Conservation (phyloP, 2,888 invertebrate species). For the Empis livida region DNA sequence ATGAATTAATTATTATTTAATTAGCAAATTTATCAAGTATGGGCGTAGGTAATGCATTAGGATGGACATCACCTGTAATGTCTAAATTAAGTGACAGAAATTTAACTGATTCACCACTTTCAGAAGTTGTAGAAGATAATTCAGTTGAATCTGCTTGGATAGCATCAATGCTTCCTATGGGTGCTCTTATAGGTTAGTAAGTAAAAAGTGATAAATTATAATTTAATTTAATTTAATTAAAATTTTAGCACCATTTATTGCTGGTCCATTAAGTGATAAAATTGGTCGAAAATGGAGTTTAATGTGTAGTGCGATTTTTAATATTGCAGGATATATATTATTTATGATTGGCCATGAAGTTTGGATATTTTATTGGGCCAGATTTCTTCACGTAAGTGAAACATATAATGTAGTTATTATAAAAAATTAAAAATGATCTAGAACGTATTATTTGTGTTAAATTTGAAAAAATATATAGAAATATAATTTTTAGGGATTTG, state of each 20-base stretch:
- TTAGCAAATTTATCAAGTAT: constrained; percentile 55
- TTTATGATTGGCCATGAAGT: constrained; percentile 48
- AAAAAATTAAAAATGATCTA: not conserved
- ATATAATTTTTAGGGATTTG: constrained; percentile 38
- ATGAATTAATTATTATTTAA: no score
- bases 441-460: no score
- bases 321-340: constrained; percentile 54
- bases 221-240: no score
- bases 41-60: constrained; percentile 53
- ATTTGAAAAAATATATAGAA: not conserved
- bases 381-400: constrained; percentile 24
- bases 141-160: constrained; percentile 56
- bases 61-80: constrained; percentile 63
- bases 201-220: no score
- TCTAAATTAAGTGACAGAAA: constrained; percentile 40
- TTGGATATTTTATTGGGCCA: constrained; percentile 40
- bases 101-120: constrained; percentile 37
- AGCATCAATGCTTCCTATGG: constrained; percentile 54
- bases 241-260: constrained; percentile 49
- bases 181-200: constrained; percentile 47
- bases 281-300: constrained; percentile 59
- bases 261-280: constrained; percentile 51
- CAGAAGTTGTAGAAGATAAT: constrained; percentile 33
- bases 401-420: not conserved
- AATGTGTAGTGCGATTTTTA: constrained; percentile 50